Conservation (phyloP, 2,113 vertebrate species). For the Suncus etruscus region DNA sequence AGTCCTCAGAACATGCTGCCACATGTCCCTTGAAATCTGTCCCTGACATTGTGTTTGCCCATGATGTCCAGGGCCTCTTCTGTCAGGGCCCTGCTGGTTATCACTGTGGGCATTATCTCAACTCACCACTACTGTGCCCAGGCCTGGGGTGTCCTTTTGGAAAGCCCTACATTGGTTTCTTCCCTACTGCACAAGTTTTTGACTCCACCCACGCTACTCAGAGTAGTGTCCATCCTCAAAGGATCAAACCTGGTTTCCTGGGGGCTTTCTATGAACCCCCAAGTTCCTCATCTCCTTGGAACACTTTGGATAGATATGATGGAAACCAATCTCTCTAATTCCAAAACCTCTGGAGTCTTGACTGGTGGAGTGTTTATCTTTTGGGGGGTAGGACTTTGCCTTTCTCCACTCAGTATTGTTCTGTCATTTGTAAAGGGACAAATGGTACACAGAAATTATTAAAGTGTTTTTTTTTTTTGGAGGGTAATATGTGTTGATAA, state of each 20-base stretch:
- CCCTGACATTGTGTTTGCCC: slow-evolving; percentile 44
- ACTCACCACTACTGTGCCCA: slow-evolving; percentile 64
- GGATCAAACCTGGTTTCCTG: background rate
- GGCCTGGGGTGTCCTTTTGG: slow-evolving; percentile 42
- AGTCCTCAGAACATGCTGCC: background rate
- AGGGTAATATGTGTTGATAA: background rate
- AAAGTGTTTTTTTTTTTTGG: background rate
- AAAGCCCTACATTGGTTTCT: slow-evolving; percentile 49
- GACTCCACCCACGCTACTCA: background rate
- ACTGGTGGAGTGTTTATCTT: background rate
- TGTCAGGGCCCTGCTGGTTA: slow-evolving; percentile 75
- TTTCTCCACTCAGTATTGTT: background rate
- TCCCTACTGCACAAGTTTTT: background rate
- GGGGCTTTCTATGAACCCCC: background rate
- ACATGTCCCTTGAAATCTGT: background rate
- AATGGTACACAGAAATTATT: background rate
- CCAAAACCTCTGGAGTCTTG: background rate
- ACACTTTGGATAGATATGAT: background rate
- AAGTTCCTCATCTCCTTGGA: background rate
- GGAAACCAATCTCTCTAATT: background rate
- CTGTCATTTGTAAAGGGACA: background rate
- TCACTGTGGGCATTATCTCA: slow-evolving; percentile 78
- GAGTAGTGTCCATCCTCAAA: background rate
- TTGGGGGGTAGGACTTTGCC: background rate
- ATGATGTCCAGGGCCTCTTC: slow-evolving; percentile 67